Evolutionary conservation across 2,888 invertebrate species (phyloP), one percentile per base, ranked within the genome.

Genomic region (Orchesella flavescens): DNA sequence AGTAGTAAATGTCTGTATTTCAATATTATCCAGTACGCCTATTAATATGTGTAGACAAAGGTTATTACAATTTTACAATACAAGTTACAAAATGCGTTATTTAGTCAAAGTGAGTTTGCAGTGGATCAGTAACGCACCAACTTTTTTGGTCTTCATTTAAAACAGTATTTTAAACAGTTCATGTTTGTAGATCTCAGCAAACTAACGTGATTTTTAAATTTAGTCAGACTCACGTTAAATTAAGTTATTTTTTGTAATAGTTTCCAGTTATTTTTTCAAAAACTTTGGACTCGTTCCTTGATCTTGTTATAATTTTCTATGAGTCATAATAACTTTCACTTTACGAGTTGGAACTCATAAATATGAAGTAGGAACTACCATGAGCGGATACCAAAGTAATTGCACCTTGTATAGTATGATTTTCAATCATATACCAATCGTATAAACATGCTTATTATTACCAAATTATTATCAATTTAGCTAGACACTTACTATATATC

Each of bases 141-240:
- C 19, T 15, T n/a, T 17, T 10, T 10, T 59, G 5, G 4, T 59
- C 10, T 17, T 10, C 17, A 49, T 59, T 59, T 59, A 12, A 1
- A 3, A 12, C 19, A 59, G 59, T 59, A 59, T 59, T 59, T 3
- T 49, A 7, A 7, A 49, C 3, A 59, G 59, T 21, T 59, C 12
- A 10, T 46, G 17, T 17, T 10, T 46, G 46, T 71, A 55, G 49
- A 55, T 71, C 55, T 71, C 24, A 44, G 55, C 10, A 12, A 53
- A 71, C 49, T 55, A 71, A 71, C 55, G 24, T 55, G 24, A 53
- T 49, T 55, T 21, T 53, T 19, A 23, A 19, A 23, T 71, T n/a
- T 63, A 63, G 10, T 10, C 23, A 63, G 10, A 7, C 7, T 61
- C 17, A 57, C 3, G 10, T 49, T 15, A 49, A n/a, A n/a, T n/a